Base-by-base conservation (phyloP, 2,797 vertebrate genomes). In the Telmatherina bonti region DNA sequence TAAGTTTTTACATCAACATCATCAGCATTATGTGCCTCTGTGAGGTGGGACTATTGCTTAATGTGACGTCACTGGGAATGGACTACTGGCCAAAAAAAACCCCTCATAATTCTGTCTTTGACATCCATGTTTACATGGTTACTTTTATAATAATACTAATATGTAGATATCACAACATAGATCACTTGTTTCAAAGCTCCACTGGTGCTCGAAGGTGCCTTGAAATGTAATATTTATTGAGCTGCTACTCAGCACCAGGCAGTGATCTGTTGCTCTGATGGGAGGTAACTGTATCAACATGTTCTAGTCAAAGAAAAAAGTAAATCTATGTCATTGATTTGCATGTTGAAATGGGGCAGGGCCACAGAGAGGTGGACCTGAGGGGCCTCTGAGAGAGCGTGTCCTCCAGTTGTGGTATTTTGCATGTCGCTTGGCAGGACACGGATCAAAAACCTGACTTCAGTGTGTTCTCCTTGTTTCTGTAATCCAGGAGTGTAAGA, bases 251-350 rank as follows among this genome's bases (percentile, higher is more conserved):
- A 20, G 8, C 16, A 20, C 16, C 18, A 20, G 20, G 18, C 58
- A 56, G 53, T 30, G n/a, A 59, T 43, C 29, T 20, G 4, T 73
- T n/a, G 49, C 20, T 41, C 31, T 66, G 54, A 64, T 63, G 62
- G 61, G 13, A 57, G 24, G 62, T 13, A 31, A 59, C 62, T 29
- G 65, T 59, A 75, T 78, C 66, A 62, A 57, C 62, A 54, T 15
- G 20, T 70, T 59, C 65, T 57, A 66, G 70, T 58, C 53, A 36
- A 36, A 69, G 60, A 72, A 5, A 43, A 43, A 43, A 20, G 41
- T 68, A 88, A 81, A 88, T 87, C 78, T 83, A 58, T 85, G 85
- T 74, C 77, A 91, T 88, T 65, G 62, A 91, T 91, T 82, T 83
- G 74, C 82, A 91, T 78, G 77, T 64, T 73, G 67, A 87, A 86